A percentile compares a stretch with the other conserved stretches of the same genome.
These are phyloP conservation scores for Clunio marinus DNA, from an alignment of 2,888 invertebrate genomes.

Conservation along the genomic window DNA sequence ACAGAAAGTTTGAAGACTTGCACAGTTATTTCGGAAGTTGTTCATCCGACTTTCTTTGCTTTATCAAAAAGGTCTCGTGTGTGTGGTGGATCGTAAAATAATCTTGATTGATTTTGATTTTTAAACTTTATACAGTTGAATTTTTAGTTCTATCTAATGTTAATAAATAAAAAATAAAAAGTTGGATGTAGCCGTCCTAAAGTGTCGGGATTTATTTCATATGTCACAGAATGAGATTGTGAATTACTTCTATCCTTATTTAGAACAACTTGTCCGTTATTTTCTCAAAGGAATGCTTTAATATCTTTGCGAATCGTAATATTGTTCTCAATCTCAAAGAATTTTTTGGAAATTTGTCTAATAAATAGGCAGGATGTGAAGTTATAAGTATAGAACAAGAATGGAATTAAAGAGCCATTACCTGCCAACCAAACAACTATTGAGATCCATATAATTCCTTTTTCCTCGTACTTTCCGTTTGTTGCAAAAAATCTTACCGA, in stretches of 20 bases:
- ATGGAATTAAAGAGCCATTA: constrained; percentile 37
- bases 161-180: too few species aligned
- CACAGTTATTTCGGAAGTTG: neutral
- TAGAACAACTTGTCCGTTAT: too few species aligned
- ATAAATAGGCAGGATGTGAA: constrained; percentile 31
- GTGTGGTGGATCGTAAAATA: constrained; percentile 1
- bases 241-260: too few species aligned
- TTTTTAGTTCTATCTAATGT: too few species aligned
- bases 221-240: too few species aligned
- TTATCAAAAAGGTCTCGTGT: neutral
- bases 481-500: constrained; percentile 4
- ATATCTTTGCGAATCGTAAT: neutral
- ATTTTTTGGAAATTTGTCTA: neutral
- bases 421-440: constrained; percentile 32
- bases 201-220: too few species aligned
- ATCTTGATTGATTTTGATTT: neutral
- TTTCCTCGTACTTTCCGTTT: neutral
- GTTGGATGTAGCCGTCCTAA: too few species aligned
- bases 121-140: too few species aligned
- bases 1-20: neutral
- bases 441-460: constrained; percentile 2
- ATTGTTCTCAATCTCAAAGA: too few species aligned
- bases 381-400: constrained; percentile 13
- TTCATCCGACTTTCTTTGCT: neutral
- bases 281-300: too few species aligned